Evolutionary conservation across 1,140 invertebrate species (phyloP).

Genomic region (Trachymyrmex septentrionalis): DNA sequence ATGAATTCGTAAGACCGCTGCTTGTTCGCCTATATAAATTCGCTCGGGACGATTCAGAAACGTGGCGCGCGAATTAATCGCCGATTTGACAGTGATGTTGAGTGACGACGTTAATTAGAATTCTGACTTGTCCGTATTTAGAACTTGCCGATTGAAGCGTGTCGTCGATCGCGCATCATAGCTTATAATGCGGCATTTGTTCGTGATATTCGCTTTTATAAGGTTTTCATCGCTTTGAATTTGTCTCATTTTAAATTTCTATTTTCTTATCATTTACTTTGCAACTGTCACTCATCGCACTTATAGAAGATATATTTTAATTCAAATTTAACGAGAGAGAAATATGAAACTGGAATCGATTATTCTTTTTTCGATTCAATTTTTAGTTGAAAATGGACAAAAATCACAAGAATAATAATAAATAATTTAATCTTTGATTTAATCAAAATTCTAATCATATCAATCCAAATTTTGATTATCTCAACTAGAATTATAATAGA

Average conservation of each 20-base stretch:
- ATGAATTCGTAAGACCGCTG: conserved; percentile 69
- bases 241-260: not conserved
- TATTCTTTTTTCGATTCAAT: not conserved
- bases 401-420: too few relatives aligned
- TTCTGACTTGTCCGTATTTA: conserved; percentile 53
- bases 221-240: not conserved
- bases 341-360: not conserved
- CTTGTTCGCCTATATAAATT: conserved; percentile 60
- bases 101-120: conserved; percentile 55
- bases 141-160: conserved; percentile 54
- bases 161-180: conserved; percentile 57
- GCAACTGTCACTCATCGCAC: not conserved
- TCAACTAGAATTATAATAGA: too few relatives aligned
- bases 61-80: conserved; percentile 69
- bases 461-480: too few relatives aligned
- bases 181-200: not conserved
- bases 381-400: too few relatives aligned
- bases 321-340: not conserved
- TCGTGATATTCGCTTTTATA: not conserved
- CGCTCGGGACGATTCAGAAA: conserved; percentile 63
- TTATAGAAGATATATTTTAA: not conserved
- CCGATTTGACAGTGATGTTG: conserved; percentile 69
- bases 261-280: not conserved
- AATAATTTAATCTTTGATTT: too few relatives aligned
- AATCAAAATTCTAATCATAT: too few relatives aligned